phyloP scores from a whole-genome alignment of 1,140 invertebrate genomes.

The Druon quercuslanigerum region DNA sequence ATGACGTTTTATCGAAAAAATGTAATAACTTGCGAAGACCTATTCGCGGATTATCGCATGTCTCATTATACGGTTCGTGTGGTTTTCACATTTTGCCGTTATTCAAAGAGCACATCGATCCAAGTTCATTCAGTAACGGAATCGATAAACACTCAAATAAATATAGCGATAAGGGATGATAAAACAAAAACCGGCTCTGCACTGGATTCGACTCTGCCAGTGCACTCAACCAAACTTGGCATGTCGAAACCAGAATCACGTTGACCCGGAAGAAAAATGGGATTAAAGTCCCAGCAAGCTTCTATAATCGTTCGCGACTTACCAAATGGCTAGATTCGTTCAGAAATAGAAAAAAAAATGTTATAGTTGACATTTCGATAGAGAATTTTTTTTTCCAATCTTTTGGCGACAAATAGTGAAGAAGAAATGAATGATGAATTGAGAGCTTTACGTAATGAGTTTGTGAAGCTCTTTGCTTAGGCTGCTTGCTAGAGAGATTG shows the following conservation, averaged over 20 bases:
- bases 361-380: too few relatives aligned
- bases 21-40: constrained; percentile 34
- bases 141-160: constrained; percentile 15
- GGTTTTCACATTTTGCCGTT: constrained; percentile 20
- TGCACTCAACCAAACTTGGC: neutral
- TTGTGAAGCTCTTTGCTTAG: too few relatives aligned
- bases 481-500: too few relatives aligned
- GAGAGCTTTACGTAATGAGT: too few relatives aligned
- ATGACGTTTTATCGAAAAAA: constrained; percentile 36
- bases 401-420: too few relatives aligned
- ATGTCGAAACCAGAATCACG: neutral
- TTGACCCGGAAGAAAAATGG: too few relatives aligned
- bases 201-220: neutral
- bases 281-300: too few relatives aligned
- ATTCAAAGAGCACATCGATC: neutral
- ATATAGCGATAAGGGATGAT: constrained; percentile 18
- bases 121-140: neutral
- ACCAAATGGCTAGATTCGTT: too few relatives aligned
- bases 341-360: too few relatives aligned
- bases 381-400: too few relatives aligned
- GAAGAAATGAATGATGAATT: too few relatives aligned
- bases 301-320: too few relatives aligned
- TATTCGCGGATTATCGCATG: constrained; percentile 36
- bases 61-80: constrained; percentile 44
- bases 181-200: neutral